Evolutionary conservation across 2,113 vertebrate species (phyloP).

Genomic region (Abramis brama): DNA sequence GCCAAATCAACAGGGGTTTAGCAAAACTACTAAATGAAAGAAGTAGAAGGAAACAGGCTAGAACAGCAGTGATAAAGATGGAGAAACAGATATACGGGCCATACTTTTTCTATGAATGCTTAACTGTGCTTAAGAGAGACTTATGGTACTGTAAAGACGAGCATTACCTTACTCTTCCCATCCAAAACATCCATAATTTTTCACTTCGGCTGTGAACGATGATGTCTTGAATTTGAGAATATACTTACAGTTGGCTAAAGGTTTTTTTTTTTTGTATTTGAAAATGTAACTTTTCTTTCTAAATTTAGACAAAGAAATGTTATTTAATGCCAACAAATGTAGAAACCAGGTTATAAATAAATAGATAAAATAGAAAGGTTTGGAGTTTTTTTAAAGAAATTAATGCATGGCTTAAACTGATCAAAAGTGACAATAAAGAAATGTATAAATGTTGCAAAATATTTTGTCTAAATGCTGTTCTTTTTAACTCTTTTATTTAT

Average conservation of each 20-base stretch:
- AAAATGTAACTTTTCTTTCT: neutral
- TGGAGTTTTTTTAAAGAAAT: neutral
- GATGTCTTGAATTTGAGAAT: neutral
- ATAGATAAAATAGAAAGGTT: neutral
- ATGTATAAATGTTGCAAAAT: neutral
- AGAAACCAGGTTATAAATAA: neutral
- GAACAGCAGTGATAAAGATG: slow-evolving; percentile 35
- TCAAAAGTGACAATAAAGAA: neutral
- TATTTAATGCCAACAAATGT: neutral
- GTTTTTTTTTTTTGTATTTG: neutral
- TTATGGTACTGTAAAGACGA: neutral
- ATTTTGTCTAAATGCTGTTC: neutral
- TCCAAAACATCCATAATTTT: neutral
- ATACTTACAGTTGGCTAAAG: neutral
- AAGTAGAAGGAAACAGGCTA: slow-evolving; percentile 7
- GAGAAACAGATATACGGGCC: neutral
- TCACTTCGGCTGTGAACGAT: neutral
- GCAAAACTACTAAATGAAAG: slow-evolving; percentile 22
- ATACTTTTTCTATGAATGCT: neutral
- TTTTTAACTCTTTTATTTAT: neutral
- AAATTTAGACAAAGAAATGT: neutral
- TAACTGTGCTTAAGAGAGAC: neutral
- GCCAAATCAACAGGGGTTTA: slow-evolving; percentile 37
- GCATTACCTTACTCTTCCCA: neutral
- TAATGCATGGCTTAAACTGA: neutral